Evolutionary conservation across 2,113 vertebrate species (phyloP), one percentile per base, ranked within the genome.

Genomic region (Plotosus lineatus): DNA sequence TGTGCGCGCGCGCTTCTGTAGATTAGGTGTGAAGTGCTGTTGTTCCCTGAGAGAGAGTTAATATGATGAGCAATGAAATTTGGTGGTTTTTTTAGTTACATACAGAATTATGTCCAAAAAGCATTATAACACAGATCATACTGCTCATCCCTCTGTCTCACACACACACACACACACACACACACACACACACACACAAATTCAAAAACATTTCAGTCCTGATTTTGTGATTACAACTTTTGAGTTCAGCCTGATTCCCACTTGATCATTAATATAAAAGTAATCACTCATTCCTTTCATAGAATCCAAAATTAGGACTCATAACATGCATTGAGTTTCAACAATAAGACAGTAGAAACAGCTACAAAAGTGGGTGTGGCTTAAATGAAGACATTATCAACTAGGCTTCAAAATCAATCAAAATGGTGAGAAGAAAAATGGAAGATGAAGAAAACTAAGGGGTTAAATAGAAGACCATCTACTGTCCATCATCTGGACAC

Each of bases 1-100:
- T 75, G 48, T 80, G 53, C 73, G 78, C 65, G 26, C 77, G 74
- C 73, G 65, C 78, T 80, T 66, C 74, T 60, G 60, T 75, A 80
- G 72, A 36, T 48, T 80, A 58, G 63, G 74, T 68, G 78, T 81
- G 40, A 31, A 12, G 78, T 38, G 68, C 74, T 48, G 1, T 77
- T 69, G 74, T 76, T 38, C 40, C 76, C 58, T 71, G 42, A 56
- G 75, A 72, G 48, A 3, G 17, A 74, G 55, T 48, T 33, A 4
- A 9, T 48, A 2, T 11, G 36, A 55, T 75, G n/a, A n/a, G n/a
- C 72, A 60, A 6, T n/a, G 66, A 48, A 66, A 3, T n/a, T 26
- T 6, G 38, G 23, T 56, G n/a, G 44, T 40, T 55, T 58, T 46
- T 50, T 36, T 23, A 11, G 19, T 69, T 69, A 15, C 66, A 44